Conservation (phyloP, 2,888 invertebrate species). For the Petrophora chlorosata region DNA sequence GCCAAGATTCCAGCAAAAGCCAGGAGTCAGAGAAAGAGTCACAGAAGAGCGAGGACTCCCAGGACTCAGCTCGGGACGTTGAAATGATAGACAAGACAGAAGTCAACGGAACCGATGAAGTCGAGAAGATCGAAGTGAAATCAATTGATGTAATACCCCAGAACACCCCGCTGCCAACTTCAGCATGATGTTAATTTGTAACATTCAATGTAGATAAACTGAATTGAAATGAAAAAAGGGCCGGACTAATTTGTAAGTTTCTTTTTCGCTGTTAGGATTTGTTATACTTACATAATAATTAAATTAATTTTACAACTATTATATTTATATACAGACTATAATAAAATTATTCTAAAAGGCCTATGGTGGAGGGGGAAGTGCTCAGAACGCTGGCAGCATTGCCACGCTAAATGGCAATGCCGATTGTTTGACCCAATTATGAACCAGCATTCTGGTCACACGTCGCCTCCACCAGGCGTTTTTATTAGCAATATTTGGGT, state of each 20-base stretch:
- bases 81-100: constrained; percentile 31
- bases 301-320: too few species aligned
- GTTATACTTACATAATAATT: too few species aligned
- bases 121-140: constrained; percentile 43
- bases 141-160: constrained; percentile 47
- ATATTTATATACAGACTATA: too few species aligned
- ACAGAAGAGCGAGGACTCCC: constrained; percentile 29
- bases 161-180: constrained; percentile 49
- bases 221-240: constrained; percentile 4
- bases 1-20: constrained; percentile 28
- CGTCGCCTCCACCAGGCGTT: too few species aligned
- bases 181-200: constrained; percentile 58
- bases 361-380: too few species aligned
- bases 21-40: constrained; percentile 27
- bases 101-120: constrained; percentile 56
- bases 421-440: too few species aligned
- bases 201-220: neutral
- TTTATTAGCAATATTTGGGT: too few species aligned
- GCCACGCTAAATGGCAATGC: too few species aligned
- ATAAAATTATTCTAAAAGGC: too few species aligned
- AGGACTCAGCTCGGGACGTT: constrained; percentile 25
- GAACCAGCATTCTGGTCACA: too few species aligned
- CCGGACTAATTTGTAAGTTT: constrained; percentile 1
- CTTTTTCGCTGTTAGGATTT: too few species aligned
- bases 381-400: too few species aligned